phyloP scores from a whole-genome alignment of 2,797 vertebrate species.

The Acipenser oxyrinchus region DNA sequence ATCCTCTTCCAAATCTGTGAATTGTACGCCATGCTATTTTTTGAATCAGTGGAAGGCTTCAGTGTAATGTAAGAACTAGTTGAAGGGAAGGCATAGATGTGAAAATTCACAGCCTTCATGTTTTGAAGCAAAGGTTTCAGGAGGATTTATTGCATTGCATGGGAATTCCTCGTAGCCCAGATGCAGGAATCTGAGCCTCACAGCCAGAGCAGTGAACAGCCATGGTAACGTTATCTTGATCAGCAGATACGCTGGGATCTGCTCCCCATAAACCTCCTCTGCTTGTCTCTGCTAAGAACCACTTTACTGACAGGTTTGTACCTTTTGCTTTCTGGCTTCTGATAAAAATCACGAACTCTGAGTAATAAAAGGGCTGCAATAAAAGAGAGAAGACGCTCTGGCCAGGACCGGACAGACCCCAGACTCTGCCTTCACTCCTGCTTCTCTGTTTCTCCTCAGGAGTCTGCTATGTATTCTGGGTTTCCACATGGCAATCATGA shows the following conservation, averaged over 20 bases:
- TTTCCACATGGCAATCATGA: too few relatives aligned
- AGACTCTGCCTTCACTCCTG: not conserved
- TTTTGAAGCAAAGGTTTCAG: conserved; percentile 44
- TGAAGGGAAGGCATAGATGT: too few relatives aligned
- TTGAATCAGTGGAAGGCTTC: too few relatives aligned
- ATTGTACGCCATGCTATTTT: too few relatives aligned
- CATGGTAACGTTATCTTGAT: conserved; percentile 79
- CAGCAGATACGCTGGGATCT: conserved; percentile 81
- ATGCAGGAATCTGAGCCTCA: conserved; percentile 64
- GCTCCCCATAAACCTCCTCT: conserved; percentile 62
- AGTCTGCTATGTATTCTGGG: not conserved
- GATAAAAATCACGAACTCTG: conserved; percentile 76
- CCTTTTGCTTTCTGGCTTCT: conserved; percentile 67
- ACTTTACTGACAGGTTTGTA: conserved; percentile 63
- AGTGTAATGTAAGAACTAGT: too few relatives aligned
- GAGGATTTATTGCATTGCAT: conserved; percentile 73
- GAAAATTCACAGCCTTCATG: conserved; percentile 45
- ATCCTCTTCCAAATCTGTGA: too few relatives aligned
- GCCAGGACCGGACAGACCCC: conserved; percentile 25
- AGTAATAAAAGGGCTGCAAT: conserved; percentile 69
- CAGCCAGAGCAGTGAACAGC: conserved; percentile 51
- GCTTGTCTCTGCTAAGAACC: conserved; percentile 65
- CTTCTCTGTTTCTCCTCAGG: not conserved
- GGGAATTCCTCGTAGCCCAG: conserved; percentile 75
- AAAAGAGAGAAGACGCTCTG: conserved; percentile 56